Percentiles rank a stretch among this genome's conserved stretches.
These are phyloP conservation scores for Alitta virens DNA, from an alignment of 2,888 invertebrate species.

Conservation along the genomic window DNA sequence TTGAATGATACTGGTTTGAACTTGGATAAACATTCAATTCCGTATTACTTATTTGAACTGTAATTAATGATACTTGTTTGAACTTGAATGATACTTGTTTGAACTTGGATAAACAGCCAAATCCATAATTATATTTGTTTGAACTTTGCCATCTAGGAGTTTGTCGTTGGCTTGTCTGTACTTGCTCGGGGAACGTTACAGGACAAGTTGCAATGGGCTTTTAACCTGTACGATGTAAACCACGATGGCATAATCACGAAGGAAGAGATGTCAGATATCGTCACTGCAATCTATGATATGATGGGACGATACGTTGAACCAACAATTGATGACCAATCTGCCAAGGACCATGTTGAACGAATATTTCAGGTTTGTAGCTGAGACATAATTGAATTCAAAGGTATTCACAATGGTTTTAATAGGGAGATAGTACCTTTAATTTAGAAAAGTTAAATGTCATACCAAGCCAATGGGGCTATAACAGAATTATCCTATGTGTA, in stretches of 20 bases:
- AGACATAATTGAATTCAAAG: no score
- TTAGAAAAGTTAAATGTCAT: no score
- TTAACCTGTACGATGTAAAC: slow-evolving; percentile 92
- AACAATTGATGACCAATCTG: slow-evolving; percentile 76
- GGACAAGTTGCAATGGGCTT: slow-evolving; percentile 94
- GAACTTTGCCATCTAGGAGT: slow-evolving; percentile 69
- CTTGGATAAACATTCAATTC: no score
- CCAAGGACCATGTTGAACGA: slow-evolving; percentile 85
- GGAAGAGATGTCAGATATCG: slow-evolving; percentile 95
- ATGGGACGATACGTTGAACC: slow-evolving; percentile 90
- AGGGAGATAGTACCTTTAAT: no score
- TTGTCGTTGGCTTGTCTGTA: slow-evolving; percentile 88
- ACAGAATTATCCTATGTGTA: no score
- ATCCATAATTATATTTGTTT: no score
- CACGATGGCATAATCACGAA: slow-evolving; percentile 86
- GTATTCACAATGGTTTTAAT: no score
- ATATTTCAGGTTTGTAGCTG: slow-evolving; percentile 79
- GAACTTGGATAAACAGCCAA: no score
- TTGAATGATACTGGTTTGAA: no score
- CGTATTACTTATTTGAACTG: no score
- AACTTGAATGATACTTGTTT: no score
- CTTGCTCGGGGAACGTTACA: slow-evolving; percentile 87
- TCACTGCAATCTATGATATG: slow-evolving; percentile 88
- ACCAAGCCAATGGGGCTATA: no score
- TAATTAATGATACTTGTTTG: neutral